Conservation (phyloP, 1,140 invertebrate genomes). For the Pectinophora gossypiella region DNA sequence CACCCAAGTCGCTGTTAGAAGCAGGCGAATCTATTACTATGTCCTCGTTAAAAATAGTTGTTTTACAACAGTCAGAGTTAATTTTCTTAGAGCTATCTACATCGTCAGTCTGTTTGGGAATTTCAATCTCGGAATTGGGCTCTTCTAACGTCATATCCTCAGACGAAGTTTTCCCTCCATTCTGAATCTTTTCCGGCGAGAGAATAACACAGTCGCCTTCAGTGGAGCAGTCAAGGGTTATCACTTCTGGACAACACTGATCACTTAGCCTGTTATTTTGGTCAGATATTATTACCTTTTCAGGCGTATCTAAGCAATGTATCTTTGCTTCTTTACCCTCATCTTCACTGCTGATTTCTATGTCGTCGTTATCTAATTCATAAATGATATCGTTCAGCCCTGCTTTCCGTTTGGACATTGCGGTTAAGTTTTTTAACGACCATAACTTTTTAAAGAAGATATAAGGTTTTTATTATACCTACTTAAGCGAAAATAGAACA, state of each 20-base stretch:
- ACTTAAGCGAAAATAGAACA: too few species aligned
- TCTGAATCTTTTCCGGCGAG: constrained; percentile 18
- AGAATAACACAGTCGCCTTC: constrained; percentile 19
- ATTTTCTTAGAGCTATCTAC: constrained; percentile 13
- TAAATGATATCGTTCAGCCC: constrained; percentile 66
- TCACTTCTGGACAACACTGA: constrained; percentile 21
- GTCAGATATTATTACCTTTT: background rate
- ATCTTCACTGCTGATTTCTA: constrained; percentile 59
- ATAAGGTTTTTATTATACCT: too few species aligned
- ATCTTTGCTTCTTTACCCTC: constrained; percentile 52
- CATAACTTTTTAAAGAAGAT: too few species aligned
- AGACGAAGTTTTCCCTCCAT: constrained; percentile 57
- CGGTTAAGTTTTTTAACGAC: constrained; percentile 11
- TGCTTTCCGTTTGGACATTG: constrained; percentile 60
- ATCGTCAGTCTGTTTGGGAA: constrained; percentile 7
- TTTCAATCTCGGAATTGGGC: background rate
- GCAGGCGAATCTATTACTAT: constrained; percentile 46
- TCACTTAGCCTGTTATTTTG: constrained; percentile 10
- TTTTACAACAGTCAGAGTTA: constrained; percentile 19
- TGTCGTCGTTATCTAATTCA: constrained; percentile 68
- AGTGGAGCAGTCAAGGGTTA: constrained; percentile 24
- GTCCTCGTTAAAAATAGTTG: constrained; percentile 48
- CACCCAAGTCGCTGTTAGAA: constrained; percentile 42
- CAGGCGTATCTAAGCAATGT: constrained; percentile 23
- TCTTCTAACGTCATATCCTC: background rate